Conservation (phyloP, 2,113 vertebrate genomes). For the Laticauda laticaudata region DNA sequence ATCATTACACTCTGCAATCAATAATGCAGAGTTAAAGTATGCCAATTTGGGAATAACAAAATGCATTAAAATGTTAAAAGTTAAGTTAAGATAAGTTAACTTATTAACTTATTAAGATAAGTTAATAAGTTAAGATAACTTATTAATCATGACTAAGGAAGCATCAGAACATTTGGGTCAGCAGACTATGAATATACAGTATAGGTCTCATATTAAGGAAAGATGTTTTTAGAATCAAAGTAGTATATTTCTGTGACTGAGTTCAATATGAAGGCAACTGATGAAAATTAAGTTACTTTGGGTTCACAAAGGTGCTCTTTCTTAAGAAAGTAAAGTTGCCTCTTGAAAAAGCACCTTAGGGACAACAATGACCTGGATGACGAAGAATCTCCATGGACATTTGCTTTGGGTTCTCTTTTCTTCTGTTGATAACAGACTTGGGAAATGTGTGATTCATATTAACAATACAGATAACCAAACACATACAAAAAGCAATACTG, state of each 20-base stretch:
- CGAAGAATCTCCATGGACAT: no score
- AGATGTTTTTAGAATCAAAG: background rate
- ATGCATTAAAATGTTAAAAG: background rate
- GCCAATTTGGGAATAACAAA: background rate
- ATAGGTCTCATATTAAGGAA: background rate
- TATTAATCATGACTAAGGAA: background rate
- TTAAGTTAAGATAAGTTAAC: background rate
- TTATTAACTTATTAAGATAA: background rate
- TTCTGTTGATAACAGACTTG: background rate
- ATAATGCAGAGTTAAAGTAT: background rate
- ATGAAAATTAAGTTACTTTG: background rate
- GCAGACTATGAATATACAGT: background rate
- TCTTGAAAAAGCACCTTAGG: no score
- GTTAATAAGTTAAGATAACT: background rate
- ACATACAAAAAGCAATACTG: constrained; percentile 27
- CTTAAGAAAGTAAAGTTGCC: no score
- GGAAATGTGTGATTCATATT: background rate
- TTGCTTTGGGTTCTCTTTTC: background rate
- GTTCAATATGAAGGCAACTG: background rate
- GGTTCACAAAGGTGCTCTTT: no score
- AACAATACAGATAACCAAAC: background rate
- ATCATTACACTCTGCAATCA: background rate
- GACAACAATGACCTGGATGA: no score
- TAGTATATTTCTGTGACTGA: background rate
- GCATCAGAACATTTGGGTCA: background rate